phyloP scores from a whole-genome alignment of 53 echinoderm and acorn worm species.

The Paelopatides confundens region DNA sequence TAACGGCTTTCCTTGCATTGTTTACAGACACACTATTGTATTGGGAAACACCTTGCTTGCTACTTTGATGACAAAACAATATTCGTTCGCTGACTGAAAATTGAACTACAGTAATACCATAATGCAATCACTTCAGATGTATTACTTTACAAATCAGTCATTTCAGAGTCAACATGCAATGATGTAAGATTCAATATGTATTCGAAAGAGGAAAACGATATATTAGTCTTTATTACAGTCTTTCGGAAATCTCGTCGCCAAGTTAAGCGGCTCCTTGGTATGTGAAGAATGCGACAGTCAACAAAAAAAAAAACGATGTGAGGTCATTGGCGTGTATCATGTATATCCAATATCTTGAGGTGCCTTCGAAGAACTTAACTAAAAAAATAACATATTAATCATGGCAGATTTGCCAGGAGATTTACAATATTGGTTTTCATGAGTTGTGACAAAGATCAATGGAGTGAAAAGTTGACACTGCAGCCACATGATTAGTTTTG shows the following conservation, averaged over 20 bases:
- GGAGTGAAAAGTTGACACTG: too few relatives aligned
- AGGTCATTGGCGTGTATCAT: conserved; percentile 38
- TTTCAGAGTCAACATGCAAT: too few relatives aligned
- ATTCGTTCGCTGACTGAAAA: conserved; percentile 21
- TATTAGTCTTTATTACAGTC: too few relatives aligned
- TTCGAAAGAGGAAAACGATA: too few relatives aligned
- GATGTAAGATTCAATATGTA: too few relatives aligned
- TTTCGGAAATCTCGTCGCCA: not conserved
- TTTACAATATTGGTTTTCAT: not conserved
- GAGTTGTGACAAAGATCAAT: not conserved
- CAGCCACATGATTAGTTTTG: too few relatives aligned
- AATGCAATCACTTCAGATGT: not conserved
- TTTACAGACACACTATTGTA: conserved; percentile 18
- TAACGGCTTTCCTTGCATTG: conserved; percentile 4
- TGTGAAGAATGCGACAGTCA: not conserved
- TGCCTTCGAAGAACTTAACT: not conserved
- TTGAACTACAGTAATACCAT: not conserved
- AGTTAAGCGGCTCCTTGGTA: conserved; percentile 37
- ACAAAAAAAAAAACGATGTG: not conserved
- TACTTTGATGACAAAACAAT: conserved; percentile 25
- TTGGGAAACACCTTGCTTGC: conserved; percentile 45
- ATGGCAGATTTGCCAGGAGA: not conserved
- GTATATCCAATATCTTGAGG: not conserved
- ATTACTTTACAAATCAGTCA: too few relatives aligned
- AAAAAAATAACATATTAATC: not conserved